Evolutionary conservation across 1,140 invertebrate genomes (phyloP).

Genomic region (Heliconius melpomene): DNA sequence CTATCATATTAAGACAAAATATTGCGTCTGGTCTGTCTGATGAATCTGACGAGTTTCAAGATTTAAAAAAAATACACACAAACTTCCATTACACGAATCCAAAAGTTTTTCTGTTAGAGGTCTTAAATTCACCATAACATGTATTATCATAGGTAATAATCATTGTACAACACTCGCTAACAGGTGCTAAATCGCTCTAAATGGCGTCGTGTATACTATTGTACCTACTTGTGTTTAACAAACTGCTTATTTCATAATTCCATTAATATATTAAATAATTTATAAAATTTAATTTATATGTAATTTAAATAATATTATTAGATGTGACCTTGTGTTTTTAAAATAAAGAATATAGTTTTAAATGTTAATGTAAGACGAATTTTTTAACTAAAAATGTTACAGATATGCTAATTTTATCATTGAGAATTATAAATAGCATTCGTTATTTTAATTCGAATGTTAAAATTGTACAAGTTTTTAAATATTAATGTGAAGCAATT

Average conservation of each 20-base stretch:
- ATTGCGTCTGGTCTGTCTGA: too few relatives aligned
- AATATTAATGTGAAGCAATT: not conserved
- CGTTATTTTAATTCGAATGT: not conserved
- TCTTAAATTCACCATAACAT: not conserved
- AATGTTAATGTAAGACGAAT: not conserved
- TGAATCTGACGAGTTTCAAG: too few relatives aligned
- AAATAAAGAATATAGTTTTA: not conserved
- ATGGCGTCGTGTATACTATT: not conserved
- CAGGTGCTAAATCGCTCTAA: not conserved
- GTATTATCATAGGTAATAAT: not conserved
- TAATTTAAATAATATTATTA: too few relatives aligned
- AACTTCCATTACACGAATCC: too few relatives aligned
- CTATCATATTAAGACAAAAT: too few relatives aligned
- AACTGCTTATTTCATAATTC: not conserved
- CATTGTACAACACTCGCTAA: constrained; percentile 1
- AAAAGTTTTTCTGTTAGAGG: not conserved
- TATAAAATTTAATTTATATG: too few relatives aligned
- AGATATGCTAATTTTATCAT: constrained; percentile 6
- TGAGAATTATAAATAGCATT: not conserved
- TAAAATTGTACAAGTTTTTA: not conserved
- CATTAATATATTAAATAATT: too few relatives aligned
- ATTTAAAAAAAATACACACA: too few relatives aligned
- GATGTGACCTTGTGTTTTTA: not conserved
- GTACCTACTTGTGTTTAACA: not conserved
- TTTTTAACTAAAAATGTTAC: not conserved